Percentiles rank a stretch among this genome's conserved stretches.
phyloP scores from a whole-genome alignment of 2,797 vertebrate species.

The Oryzias sinensis region DNA sequence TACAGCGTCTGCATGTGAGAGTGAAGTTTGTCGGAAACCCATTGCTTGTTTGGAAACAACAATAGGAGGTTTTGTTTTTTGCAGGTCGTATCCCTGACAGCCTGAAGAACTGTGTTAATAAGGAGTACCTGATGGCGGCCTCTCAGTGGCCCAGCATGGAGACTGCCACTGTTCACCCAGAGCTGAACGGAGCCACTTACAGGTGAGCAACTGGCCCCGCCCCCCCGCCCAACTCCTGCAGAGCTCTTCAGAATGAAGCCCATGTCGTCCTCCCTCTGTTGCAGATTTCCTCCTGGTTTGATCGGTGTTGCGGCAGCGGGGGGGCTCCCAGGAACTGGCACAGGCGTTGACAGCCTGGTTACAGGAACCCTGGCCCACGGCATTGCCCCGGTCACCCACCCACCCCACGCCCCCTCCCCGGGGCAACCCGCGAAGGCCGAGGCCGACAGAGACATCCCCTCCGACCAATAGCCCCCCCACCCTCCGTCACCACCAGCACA shows the following conservation, averaged over 20 bases:
- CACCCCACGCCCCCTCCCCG: conserved; percentile 86
- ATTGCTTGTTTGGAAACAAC: background rate
- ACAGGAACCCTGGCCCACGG: conserved; percentile 80
- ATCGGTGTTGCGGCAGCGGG: conserved; percentile 85
- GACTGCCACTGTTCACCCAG: conserved; percentile 86
- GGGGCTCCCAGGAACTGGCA: conserved; percentile 81
- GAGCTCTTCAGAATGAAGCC: background rate
- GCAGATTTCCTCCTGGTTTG: conserved; percentile 88
- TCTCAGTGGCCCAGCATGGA: conserved; percentile 92
- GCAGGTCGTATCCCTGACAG: conserved; percentile 92
- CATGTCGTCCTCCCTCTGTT: conserved; percentile 14
- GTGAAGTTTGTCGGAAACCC: no score
- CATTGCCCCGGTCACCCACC: conserved; percentile 87
- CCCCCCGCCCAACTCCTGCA: no score
- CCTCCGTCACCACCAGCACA: conserved; percentile 68
- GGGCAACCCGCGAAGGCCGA: conserved; percentile 90
- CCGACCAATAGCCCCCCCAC: conserved; percentile 87
- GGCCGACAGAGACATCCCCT: conserved; percentile 93
- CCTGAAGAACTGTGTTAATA: conserved; percentile 95
- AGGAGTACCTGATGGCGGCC: conserved; percentile 91
- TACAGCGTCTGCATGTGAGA: no score
- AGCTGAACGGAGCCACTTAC: conserved; percentile 90
- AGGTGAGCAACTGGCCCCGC: conserved; percentile 71
- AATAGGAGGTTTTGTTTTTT: background rate
- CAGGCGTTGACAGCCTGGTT: conserved; percentile 88